Evolutionary conservation across 2,888 invertebrate species (phyloP), one percentile per base, ranked within the genome.

Genomic region (Nephrotoma flavescens): DNA sequence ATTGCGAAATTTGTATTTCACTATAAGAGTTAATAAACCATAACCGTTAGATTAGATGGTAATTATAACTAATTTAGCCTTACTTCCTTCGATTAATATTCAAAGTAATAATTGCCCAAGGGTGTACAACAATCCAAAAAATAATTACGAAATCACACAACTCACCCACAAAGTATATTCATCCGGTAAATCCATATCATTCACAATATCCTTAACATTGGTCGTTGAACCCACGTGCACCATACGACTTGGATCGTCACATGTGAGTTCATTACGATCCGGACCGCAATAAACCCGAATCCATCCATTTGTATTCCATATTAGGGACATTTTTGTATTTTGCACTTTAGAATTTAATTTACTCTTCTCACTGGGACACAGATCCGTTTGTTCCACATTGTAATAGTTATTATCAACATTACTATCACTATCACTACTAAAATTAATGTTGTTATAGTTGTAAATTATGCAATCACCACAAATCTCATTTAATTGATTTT

Each of bases 221-320:
- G 88, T 87, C 44, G 31, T 87, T 0, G 85, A 85, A 86, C 87
- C 84, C 86, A 88, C 88, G 86, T 88, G 88, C 4, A 89, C 88
- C 88, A 89, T 88, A 15, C 89, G 88, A 85, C 88, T 88, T 5
- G 88, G 88, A 85, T 89, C 89, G 19, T 88, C 88, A n/a, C 87
- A 87, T 6, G 87, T 87, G 1, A 88, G 42, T 41, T 88, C 88
- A 86, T 88, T 88, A 0, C 88, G 87, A 88, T 88, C 88, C 31
- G 88, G 88, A 41, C 89, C 89, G 87, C 88, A 88, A 87, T 88
- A 88, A 52, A 88, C 86, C 6, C 89, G 86, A 41, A 89, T 87
- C 88, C 88, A 89, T 41, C 89, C 89, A 86, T 87, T 88, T 9
- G 87, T 42, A 86, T 87, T 87, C 85, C 87, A 87, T 11, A 84